These are phyloP conservation scores for Eretmocerus hayati DNA, from an alignment of 2,888 invertebrate genomes.

Conservation along the genomic window DNA sequence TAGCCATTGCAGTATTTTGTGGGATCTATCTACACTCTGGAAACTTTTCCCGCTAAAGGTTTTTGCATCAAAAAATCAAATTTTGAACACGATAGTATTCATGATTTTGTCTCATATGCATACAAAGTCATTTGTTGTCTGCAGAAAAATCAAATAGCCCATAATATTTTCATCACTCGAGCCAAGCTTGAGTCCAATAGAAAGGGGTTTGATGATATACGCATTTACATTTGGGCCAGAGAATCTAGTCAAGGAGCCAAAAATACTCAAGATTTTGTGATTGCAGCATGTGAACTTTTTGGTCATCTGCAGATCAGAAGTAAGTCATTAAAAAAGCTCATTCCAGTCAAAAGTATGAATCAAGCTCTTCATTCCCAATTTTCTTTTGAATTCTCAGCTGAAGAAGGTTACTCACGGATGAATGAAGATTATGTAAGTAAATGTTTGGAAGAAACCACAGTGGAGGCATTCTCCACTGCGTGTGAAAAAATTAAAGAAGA, in stretches of 20 bases:
- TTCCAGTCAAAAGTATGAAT: neutral
- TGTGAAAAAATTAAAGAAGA: constrained; percentile 20
- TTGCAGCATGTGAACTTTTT: constrained; percentile 70
- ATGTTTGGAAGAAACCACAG: constrained; percentile 27
- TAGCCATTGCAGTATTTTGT: constrained; percentile 54
- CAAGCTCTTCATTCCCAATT: constrained; percentile 7
- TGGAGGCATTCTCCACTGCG: constrained; percentile 25
- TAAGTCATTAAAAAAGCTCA: constrained; percentile 40
- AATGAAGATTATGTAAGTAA: constrained; percentile 29
- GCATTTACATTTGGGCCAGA: constrained; percentile 63
- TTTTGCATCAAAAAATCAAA: constrained; percentile 59
- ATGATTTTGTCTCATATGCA: constrained; percentile 42
- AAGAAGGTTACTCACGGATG: constrained; percentile 30
- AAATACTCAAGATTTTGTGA: constrained; percentile 54
- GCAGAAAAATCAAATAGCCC: constrained; percentile 59
- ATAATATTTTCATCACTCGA: constrained; percentile 67
- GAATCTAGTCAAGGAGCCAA: constrained; percentile 54
- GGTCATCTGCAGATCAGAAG: constrained; percentile 69
- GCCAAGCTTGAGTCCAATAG: constrained; percentile 42
- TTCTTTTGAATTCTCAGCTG: constrained; percentile 25
- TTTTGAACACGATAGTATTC: constrained; percentile 36
- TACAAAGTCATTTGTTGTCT: constrained; percentile 54
- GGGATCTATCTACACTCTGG: constrained; percentile 51
- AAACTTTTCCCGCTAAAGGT: constrained; percentile 59
- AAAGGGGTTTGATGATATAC: constrained; percentile 44